These are phyloP conservation scores for Anadara kagoshimensis DNA, from an alignment of 1,140 invertebrate species.

Conservation along the genomic window DNA sequence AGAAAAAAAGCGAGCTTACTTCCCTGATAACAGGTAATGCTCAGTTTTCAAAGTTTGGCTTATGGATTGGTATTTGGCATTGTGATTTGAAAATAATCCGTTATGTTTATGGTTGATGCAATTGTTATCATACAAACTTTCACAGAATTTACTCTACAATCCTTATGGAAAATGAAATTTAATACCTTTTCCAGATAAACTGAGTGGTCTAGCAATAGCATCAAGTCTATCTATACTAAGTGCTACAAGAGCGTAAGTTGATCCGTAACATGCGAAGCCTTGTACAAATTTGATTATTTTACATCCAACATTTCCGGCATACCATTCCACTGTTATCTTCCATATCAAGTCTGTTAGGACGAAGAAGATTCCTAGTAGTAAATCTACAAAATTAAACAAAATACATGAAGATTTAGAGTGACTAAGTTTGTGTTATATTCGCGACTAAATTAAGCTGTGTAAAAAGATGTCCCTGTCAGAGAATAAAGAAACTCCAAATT, in stretches of 20 bases:
- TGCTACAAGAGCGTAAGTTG: conserved; percentile 95
- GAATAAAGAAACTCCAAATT: too few species aligned
- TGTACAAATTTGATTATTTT: conserved; percentile 62
- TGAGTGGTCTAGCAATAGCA: conserved; percentile 93
- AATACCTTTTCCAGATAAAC: conserved; percentile 57
- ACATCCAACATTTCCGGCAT: conserved; percentile 58
- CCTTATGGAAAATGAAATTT: neutral
- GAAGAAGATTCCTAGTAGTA: conserved; percentile 59
- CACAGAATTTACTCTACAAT: too few species aligned
- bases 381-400: conserved; percentile 48
- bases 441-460: too few species aligned
- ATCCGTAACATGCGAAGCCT: conserved; percentile 84
- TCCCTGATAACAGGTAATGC: too few species aligned
- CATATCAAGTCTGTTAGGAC: conserved; percentile 64
- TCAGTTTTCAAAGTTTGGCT: too few species aligned
- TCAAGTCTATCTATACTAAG: conserved; percentile 95
- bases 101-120: too few species aligned
- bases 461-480: too few species aligned
- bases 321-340: conserved; percentile 63
- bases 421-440: too few species aligned
- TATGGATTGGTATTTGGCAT: too few species aligned
- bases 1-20: too few species aligned
- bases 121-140: too few species aligned
- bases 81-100: too few species aligned
- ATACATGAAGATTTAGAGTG: neutral